These are phyloP conservation scores for Diplolepis rosae DNA, from an alignment of 2,888 invertebrate genomes.

Conservation along the genomic window DNA sequence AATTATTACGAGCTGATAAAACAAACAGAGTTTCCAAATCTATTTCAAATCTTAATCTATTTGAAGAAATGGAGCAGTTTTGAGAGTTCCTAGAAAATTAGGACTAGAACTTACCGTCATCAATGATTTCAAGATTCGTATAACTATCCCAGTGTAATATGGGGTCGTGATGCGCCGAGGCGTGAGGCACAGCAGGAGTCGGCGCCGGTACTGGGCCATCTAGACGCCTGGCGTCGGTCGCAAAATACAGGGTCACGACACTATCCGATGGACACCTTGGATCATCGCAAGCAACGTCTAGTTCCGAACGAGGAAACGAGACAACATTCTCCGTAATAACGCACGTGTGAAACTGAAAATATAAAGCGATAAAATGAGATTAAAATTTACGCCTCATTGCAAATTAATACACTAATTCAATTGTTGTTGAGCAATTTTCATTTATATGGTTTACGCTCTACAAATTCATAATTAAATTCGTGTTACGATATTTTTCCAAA, in stretches of 20 bases:
- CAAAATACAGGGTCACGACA: constrained; percentile 89
- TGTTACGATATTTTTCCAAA: neutral
- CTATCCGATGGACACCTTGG: constrained; percentile 88
- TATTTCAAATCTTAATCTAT: neutral
- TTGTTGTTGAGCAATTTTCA: neutral
- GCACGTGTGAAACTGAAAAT: constrained; percentile 92
- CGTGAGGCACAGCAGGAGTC: constrained; percentile 82
- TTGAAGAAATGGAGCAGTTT: neutral
- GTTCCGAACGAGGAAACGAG: constrained; percentile 88
- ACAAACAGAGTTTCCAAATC: no score
- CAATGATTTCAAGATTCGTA: constrained; percentile 77
- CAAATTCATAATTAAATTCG: neutral
- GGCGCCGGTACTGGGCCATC: constrained; percentile 80
- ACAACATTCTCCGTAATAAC: constrained; percentile 90
- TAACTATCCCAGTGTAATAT: constrained; percentile 87
- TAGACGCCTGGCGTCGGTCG: constrained; percentile 76
- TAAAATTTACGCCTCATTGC: neutral
- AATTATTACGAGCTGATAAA: no score
- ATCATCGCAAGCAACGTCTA: constrained; percentile 89
- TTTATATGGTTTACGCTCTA: neutral
- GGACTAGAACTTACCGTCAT: constrained; percentile 67
- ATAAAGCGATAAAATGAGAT: neutral
- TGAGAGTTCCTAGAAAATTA: neutral
- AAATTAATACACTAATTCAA: neutral
- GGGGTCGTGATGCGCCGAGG: constrained; percentile 81